A percentile compares a stretch with the other conserved stretches of the same genome.
phyloP scores from a whole-genome alignment of 2,113 vertebrate genomes.

The Bujurquina vittata region DNA sequence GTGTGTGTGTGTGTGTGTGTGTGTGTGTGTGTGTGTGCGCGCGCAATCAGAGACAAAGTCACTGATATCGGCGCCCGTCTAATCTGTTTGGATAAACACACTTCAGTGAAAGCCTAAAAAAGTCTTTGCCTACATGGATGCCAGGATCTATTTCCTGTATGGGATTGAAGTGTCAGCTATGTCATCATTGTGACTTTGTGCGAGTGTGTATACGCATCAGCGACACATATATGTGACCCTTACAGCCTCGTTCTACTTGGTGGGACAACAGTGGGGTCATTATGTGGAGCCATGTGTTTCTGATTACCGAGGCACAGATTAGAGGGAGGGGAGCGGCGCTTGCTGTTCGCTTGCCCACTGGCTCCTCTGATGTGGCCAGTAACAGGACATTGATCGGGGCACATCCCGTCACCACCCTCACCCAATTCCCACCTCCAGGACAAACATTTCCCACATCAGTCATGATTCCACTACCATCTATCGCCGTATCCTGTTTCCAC shows the following conservation, averaged over 20 bases:
- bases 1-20: neutral
- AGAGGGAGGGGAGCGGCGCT: constrained; percentile 64
- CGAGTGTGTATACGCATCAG: constrained; percentile 21
- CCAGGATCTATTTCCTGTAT: neutral
- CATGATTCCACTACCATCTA: constrained; percentile 24
- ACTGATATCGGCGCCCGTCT: neutral
- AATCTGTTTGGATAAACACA: neutral
- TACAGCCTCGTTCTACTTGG: constrained; percentile 48
- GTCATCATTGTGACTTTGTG: constrained; percentile 13
- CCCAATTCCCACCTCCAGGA: constrained; percentile 24
- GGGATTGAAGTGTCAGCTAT: constrained; percentile 23
- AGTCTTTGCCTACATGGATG: neutral
- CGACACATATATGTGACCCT: constrained; percentile 34
- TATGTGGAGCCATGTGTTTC: constrained; percentile 77
- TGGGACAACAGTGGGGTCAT: constrained; percentile 73
- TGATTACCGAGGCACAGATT: constrained; percentile 76
- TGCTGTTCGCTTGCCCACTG: constrained; percentile 58
- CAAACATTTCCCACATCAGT: constrained; percentile 31
- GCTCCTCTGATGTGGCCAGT: constrained; percentile 70
- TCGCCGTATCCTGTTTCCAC: neutral
- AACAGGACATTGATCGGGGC: constrained; percentile 66
- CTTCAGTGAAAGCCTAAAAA: constrained; percentile 10
- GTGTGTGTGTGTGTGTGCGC: neutral
- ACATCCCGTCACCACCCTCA: constrained; percentile 25
- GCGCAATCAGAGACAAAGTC: neutral